Percentiles rank a stretch among this genome's conserved stretches.
phyloP scores from a whole-genome alignment of 2,888 invertebrate species.

The Psylliodes chrysocephalus region DNA sequence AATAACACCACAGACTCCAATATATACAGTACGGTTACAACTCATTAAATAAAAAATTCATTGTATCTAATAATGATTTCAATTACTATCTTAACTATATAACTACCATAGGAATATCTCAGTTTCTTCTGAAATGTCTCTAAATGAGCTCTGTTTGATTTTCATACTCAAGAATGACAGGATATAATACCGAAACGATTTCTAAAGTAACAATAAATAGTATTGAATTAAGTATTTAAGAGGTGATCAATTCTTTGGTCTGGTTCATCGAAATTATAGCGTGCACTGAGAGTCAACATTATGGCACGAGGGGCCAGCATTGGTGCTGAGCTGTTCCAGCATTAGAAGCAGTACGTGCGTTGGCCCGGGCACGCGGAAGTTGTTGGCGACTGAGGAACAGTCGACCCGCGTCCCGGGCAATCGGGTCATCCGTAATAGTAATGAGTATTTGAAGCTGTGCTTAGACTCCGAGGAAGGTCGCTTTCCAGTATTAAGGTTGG shows the following conservation, averaged over 20 bases:
- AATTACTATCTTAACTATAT: no score
- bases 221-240: conserved; percentile 16
- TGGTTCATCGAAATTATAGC: conserved; percentile 47
- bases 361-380: conserved; percentile 61
- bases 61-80: no score
- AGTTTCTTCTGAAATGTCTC: no score
- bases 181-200: background rate
- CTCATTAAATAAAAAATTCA: no score
- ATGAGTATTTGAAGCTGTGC: conserved; percentile 73
- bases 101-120: no score
- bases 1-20: no score
- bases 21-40: no score
- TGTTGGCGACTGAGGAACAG: conserved; percentile 53
- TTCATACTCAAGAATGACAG: no score
- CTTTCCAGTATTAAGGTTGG: conserved; percentile 64
- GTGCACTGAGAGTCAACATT: conserved; percentile 29
- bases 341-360: conserved; percentile 62
- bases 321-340: conserved; percentile 27
- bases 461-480: conserved; percentile 71
- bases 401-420: conserved; percentile 57
- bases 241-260: conserved; percentile 57
- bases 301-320: conserved; percentile 6
- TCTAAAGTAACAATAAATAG: conserved; percentile 5
- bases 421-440: conserved; percentile 82
- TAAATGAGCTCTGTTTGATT: no score